Percentiles rank a stretch among this genome's conserved stretches.
These are phyloP conservation scores for Babylonia areolata DNA, from an alignment of 1,140 invertebrate genomes.

Conservation along the genomic window DNA sequence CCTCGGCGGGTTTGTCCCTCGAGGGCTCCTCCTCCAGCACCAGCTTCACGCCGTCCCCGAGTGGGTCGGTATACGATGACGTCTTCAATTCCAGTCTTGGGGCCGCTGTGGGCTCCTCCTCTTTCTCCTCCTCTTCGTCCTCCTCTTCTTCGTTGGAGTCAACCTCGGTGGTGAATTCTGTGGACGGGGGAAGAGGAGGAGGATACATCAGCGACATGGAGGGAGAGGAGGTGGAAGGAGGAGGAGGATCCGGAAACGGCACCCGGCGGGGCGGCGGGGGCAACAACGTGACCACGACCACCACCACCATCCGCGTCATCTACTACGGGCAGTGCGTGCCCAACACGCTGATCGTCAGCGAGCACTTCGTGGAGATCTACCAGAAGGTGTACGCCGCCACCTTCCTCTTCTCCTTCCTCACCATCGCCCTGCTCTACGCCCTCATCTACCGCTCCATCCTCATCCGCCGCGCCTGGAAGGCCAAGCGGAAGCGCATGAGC, in stretches of 20 bases:
- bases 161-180: not conserved
- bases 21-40: not conserved
- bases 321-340: slow-evolving; percentile 44
- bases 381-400: slow-evolving; percentile 65
- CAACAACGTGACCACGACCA: no score
- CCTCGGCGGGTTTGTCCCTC: not conserved
- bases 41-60: not conserved
- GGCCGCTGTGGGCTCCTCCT: not conserved
- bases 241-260: not conserved
- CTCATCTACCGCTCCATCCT: slow-evolving; percentile 68
- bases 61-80: not conserved
- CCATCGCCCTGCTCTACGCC: slow-evolving; percentile 65
- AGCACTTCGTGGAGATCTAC: slow-evolving; percentile 51
- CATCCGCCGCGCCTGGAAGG: slow-evolving; percentile 57
- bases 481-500: slow-evolving; percentile 56
- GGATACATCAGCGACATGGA: not conserved
- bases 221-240: not conserved
- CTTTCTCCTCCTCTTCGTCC: no score
- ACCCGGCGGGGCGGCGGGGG: not conserved
- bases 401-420: slow-evolving; percentile 61
- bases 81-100: not conserved
- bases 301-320: no score
- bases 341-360: slow-evolving; percentile 47
- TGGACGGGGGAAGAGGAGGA: not conserved
- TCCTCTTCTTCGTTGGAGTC: not conserved